Evolutionary conservation across 92 coral and sea anemone genomes (phyloP).

Genomic region (Phenganax stokvisi): DNA sequence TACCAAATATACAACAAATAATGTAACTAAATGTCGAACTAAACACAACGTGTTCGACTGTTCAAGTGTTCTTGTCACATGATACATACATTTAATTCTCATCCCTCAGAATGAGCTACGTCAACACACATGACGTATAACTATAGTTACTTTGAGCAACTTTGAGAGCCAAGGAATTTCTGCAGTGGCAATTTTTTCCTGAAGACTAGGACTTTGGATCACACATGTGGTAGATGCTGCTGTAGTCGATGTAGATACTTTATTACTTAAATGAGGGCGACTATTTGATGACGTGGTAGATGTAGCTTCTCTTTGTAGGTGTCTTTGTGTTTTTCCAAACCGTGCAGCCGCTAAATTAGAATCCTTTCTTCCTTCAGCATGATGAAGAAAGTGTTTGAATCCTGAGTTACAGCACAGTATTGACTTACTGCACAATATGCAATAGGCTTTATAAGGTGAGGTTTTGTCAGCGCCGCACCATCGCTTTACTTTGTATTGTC

Average conservation of each 20-base stretch:
- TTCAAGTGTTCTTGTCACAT: no score
- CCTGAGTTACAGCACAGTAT: conserved; percentile 43
- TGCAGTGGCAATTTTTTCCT: no score
- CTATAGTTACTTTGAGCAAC: no score
- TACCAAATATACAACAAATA: no score
- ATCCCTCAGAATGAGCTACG: no score
- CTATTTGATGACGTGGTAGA: conserved; percentile 11
- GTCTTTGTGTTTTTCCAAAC: conserved; percentile 40
- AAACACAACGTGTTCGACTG: no score
- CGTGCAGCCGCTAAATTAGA: conserved; percentile 26
- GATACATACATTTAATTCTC: no score
- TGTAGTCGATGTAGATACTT: conserved; percentile 19
- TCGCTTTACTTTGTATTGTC: conserved; percentile 34
- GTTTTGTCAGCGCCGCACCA: conserved; percentile 47
- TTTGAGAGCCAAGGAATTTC: no score
- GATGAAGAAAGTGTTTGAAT: conserved; percentile 49
- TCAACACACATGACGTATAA: no score
- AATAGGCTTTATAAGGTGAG: conserved; percentile 42
- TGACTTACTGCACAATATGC: conserved; percentile 44
- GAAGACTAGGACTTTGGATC: conserved; percentile 26
- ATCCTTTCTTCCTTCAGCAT: conserved; percentile 49
- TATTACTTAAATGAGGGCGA: background rate
- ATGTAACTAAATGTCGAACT: no score
- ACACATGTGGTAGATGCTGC: conserved; percentile 8
- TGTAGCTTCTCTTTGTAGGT: conserved; percentile 7